Percentiles rank a stretch among this genome's conserved stretches.
phyloP scores from a whole-genome alignment of 2,113 vertebrate species.

The Thomomys bottae region DNA sequence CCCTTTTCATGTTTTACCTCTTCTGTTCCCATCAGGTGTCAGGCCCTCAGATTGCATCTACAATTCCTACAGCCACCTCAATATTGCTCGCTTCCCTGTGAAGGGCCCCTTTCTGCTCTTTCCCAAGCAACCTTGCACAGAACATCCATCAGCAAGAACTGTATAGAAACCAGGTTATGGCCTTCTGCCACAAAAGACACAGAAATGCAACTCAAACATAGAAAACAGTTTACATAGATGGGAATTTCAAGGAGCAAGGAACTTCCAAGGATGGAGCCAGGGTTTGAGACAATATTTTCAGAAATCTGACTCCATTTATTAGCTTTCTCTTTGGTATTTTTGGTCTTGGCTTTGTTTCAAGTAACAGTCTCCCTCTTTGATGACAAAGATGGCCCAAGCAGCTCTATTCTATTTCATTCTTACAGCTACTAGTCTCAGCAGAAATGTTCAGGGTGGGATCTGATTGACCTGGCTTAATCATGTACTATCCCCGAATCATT shows the following conservation, averaged over 20 bases:
- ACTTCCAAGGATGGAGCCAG: background rate
- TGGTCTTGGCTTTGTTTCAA: no score
- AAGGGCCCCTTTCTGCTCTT: background rate
- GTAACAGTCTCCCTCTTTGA: background rate
- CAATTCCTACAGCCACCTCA: background rate
- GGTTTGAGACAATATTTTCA: background rate
- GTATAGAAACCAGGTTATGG: background rate
- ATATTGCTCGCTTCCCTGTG: background rate
- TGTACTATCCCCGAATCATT: background rate
- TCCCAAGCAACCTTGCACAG: background rate
- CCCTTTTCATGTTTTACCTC: background rate
- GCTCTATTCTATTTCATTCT: background rate
- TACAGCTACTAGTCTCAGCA: background rate
- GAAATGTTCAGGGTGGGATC: background rate
- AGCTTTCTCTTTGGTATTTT: background rate
- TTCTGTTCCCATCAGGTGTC: background rate
- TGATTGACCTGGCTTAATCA: background rate
- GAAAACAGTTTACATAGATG: background rate
- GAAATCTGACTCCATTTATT: background rate
- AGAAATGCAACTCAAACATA: background rate
- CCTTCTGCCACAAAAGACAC: background rate
- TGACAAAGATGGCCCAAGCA: background rate
- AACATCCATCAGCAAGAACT: background rate
- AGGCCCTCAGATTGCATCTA: background rate
- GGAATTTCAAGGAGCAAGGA: background rate